These are phyloP conservation scores for Calephelis perditalis DNA, from an alignment of 2,888 invertebrate species.

Conservation along the genomic window DNA sequence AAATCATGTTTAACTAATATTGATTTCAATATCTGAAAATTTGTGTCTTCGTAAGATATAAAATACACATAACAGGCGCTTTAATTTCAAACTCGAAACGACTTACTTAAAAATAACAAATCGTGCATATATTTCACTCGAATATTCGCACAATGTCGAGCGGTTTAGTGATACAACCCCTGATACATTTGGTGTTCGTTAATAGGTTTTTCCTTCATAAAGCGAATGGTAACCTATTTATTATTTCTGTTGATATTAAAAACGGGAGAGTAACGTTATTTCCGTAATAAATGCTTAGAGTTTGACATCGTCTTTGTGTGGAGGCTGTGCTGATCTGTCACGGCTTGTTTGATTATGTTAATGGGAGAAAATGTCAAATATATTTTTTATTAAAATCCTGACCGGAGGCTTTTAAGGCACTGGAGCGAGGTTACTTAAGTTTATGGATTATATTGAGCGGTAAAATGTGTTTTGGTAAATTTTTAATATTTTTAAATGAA, in stretches of 20 bases:
- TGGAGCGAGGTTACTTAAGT: slow-evolving; percentile 34
- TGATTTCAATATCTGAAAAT: no score
- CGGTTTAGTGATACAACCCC: slow-evolving; percentile 39
- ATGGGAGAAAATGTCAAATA: slow-evolving; percentile 40
- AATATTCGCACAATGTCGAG: slow-evolving; percentile 21
- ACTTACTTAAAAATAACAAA: no score
- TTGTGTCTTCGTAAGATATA: no score
- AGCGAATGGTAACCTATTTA: slow-evolving; percentile 76
- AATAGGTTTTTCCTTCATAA: slow-evolving; percentile 77
- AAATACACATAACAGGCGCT: no score
- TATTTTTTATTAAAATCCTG: slow-evolving; percentile 41
- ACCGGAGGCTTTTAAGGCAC: slow-evolving; percentile 45
- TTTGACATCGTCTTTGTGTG: slow-evolving; percentile 51
- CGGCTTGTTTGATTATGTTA: slow-evolving; percentile 62
- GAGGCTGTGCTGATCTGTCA: slow-evolving; percentile 43
- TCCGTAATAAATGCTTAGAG: slow-evolving; percentile 52
- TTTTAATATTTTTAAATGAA: slow-evolving; percentile 8
- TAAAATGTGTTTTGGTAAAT: slow-evolving; percentile 26
- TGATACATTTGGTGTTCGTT: slow-evolving; percentile 72
- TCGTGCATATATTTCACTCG: not conserved
- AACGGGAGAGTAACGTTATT: slow-evolving; percentile 55
- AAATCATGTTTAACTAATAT: no score
- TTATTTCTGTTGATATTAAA: slow-evolving; percentile 72
- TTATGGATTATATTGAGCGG: slow-evolving; percentile 36
- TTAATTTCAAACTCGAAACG: no score